A percentile compares a stretch with the other conserved stretches of the same genome.
Evolutionary conservation across 1,140 invertebrate species (phyloP).

Genomic region (Pachypeltis micranthus): DNA sequence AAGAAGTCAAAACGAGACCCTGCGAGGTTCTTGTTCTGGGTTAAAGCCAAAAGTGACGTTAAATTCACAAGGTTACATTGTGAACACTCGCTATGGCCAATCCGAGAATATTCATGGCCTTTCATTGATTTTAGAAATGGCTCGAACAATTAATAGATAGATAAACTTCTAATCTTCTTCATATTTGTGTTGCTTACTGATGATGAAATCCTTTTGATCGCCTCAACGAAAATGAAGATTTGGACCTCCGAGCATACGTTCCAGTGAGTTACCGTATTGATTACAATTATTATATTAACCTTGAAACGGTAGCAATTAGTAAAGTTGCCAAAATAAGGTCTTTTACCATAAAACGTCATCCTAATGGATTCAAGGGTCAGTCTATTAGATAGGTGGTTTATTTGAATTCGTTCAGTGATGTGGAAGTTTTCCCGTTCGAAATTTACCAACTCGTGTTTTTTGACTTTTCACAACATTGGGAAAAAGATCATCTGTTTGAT

Average conservation of each 20-base stretch:
- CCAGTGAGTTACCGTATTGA: slow-evolving; percentile 40
- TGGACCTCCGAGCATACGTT: slow-evolving; percentile 61
- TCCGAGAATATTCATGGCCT: too few species aligned
- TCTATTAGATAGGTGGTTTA: background rate
- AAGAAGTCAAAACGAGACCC: too few species aligned
- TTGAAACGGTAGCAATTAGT: too few species aligned
- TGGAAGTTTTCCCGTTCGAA: background rate
- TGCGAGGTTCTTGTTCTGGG: too few species aligned
- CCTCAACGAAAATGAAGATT: slow-evolving; percentile 45
- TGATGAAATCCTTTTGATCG: too few species aligned
- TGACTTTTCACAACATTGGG: too few species aligned
- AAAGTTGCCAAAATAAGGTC: too few species aligned
- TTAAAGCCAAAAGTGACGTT: too few species aligned
- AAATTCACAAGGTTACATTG: too few species aligned
- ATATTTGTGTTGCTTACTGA: background rate
- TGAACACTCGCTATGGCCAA: too few species aligned
- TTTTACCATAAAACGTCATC: background rate
- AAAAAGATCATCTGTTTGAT: too few species aligned
- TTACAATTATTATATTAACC: background rate
- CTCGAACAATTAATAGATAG: background rate
- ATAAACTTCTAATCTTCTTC: background rate
- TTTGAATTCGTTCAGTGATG: slow-evolving; percentile 1
- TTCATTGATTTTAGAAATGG: background rate
- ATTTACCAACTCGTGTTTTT: too few species aligned
- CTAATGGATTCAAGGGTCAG: background rate